A percentile compares a stretch with the other conserved stretches of the same genome.
These are phyloP conservation scores for Adelphocoris suturalis DNA, from an alignment of 2,888 invertebrate genomes.

Conservation along the genomic window DNA sequence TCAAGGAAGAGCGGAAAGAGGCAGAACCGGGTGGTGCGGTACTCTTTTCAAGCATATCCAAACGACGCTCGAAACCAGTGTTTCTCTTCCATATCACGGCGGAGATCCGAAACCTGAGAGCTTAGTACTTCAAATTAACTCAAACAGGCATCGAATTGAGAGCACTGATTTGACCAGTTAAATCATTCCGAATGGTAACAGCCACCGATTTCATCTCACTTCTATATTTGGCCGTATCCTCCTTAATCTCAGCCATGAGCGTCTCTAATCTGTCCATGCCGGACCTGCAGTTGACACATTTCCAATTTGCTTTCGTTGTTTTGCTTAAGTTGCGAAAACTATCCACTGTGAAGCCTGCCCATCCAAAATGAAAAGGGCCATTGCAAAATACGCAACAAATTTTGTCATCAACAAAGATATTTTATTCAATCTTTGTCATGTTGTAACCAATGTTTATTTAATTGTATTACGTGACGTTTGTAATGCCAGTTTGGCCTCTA, in stretches of 20 bases:
- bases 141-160: slow-evolving; percentile 4
- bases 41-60: not conserved
- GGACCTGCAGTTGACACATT: not conserved
- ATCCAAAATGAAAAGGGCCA: no score
- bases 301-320: not conserved
- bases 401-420: no score
- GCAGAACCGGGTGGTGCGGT: not conserved
- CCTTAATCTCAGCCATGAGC: not conserved
- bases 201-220: not conserved
- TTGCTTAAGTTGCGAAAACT: not conserved
- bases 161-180: not conserved
- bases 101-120: not conserved
- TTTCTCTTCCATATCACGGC: not conserved
- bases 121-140: not conserved
- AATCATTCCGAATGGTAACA: not conserved
- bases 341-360: no score
- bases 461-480: no score
- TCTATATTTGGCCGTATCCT: not conserved
- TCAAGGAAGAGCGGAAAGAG: not conserved
- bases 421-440: no score
- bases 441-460: no score
- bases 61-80: not conserved
- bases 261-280: not conserved
- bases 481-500: no score
- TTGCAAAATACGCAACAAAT: no score